These are phyloP conservation scores for Ophiothrix spiculata DNA, from an alignment of 35 echinoderm and acorn worm genomes.

Conservation along the genomic window DNA sequence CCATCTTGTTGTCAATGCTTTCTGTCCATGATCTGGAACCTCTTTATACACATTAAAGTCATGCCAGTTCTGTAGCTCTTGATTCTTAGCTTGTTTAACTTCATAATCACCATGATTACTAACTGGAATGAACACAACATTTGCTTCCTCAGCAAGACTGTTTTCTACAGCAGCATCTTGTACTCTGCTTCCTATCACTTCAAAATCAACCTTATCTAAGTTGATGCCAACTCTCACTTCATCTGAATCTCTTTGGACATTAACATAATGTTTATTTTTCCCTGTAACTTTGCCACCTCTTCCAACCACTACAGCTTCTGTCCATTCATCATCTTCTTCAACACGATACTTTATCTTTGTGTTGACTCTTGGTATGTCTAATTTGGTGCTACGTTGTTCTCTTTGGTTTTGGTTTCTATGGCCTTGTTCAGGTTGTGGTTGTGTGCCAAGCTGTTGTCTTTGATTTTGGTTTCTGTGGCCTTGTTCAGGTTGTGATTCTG, in stretches of 20 bases:
- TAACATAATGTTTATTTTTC: background rate
- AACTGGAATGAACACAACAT: constrained; percentile 5
- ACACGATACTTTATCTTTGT: background rate
- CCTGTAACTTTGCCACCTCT: constrained; percentile 19
- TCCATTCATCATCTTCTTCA: constrained; percentile 1
- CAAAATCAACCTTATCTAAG: constrained; percentile 1
- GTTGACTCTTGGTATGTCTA: background rate
- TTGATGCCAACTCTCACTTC: background rate
- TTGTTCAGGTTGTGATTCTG: no score
- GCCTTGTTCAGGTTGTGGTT: background rate
- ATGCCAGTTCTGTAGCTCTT: constrained; percentile 41
- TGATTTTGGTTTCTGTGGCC: no score
- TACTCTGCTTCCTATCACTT: background rate
- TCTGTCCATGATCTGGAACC: constrained; percentile 12
- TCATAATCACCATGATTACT: background rate
- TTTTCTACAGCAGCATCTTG: background rate
- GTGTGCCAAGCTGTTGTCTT: background rate
- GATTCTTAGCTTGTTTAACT: background rate
- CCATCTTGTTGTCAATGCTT: constrained; percentile 19
- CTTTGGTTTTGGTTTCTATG: background rate
- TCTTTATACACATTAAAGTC: constrained; percentile 40
- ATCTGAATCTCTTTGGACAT: background rate
- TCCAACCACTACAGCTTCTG: background rate
- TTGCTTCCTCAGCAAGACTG: background rate
- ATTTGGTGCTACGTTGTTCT: background rate